Percentiles rank a stretch among this genome's conserved stretches.
Evolutionary conservation across 2,888 invertebrate species (phyloP).

Genomic region (Mythimna lalbum): DNA sequence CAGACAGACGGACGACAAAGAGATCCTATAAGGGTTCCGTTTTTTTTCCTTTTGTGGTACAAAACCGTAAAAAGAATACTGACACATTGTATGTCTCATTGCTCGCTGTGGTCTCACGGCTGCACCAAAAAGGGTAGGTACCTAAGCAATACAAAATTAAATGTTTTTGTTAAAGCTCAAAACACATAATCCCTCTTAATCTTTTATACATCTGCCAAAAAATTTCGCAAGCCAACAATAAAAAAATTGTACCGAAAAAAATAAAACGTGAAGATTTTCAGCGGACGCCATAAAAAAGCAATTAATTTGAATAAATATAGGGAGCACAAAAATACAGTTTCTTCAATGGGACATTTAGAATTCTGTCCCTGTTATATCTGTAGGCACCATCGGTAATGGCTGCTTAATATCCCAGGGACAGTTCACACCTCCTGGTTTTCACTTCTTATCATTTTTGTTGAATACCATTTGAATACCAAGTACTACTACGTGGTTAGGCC

Average conservation of each 20-base stretch:
- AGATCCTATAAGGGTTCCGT: too few relatives aligned
- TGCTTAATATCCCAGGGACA: constrained; percentile 78
- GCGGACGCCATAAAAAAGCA: constrained; percentile 80
- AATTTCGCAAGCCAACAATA: constrained; percentile 35
- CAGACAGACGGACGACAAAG: too few relatives aligned
- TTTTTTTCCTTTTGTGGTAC: too few relatives aligned
- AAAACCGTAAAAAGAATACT: too few relatives aligned
- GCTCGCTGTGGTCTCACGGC: too few relatives aligned
- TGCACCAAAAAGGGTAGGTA: too few relatives aligned
- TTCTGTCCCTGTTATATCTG: constrained; percentile 82
- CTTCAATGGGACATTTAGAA: constrained; percentile 80
- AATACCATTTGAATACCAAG: constrained; percentile 79
- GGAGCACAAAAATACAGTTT: constrained; percentile 74
- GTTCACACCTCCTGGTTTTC: constrained; percentile 76
- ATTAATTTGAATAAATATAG: constrained; percentile 86
- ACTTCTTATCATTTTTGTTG: constrained; percentile 75
- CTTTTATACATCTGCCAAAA: constrained; percentile 46
- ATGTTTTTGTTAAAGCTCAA: background rate
- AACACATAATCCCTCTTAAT: constrained; percentile 41
- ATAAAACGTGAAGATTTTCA: constrained; percentile 69
- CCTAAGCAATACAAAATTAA: background rate
- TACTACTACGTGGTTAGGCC: constrained; percentile 37
- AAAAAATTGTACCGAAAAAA: constrained; percentile 59
- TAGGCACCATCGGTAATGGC: constrained; percentile 79
- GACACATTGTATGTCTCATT: too few relatives aligned